Evolutionary conservation across 2,113 vertebrate genomes (phyloP), one percentile per base, ranked within the genome.

Genomic region (Trinectes maculatus): DNA sequence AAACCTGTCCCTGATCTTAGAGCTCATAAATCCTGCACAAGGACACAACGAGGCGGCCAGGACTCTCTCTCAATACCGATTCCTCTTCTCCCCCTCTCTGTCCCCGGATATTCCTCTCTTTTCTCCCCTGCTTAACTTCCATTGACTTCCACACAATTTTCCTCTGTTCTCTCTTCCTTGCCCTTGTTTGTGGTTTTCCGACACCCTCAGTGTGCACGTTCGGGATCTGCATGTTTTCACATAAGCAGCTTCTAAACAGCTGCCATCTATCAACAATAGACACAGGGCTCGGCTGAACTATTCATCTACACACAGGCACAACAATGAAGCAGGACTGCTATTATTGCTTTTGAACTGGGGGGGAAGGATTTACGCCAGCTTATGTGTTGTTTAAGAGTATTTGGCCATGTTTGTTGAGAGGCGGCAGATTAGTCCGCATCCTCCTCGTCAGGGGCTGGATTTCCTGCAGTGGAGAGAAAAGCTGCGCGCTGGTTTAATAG

Each of bases 11-110:
- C 80, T 85, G 84, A 88, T 90, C 83, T 82, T 77, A 59, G 76
- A 53, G 80, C 87, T 87, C 89, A 90, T 89, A 87, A 88, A 90
- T 91, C 80, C 83, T 87, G 80, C 80, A 90, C 85, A 87, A 89
- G 84, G 89, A 87, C 84, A 85, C 62, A 71, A 68, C 46, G 62
- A 79, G 75, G 75, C 82, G 80, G 80, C 60, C 54, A 74, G 77
- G 77, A 82, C 77, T 84, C 56, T 71, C 67, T 71, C 76, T 79
- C 75, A 65, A 71, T 72, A 57, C 82, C 61, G 65, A 76, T 69
- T 84, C 61, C 58, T 59, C 16, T 39, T 29, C 71, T 73, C 69
- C 55, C 40, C 40, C 48, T 18, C 52, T 57, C 56, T 53, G 42
- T 73, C 68, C 43, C 74, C 61, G 61, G 56, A 77, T 78, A 65